phyloP scores from a whole-genome alignment of 1,140 invertebrate species.

The Drosophila malerkotliana region DNA sequence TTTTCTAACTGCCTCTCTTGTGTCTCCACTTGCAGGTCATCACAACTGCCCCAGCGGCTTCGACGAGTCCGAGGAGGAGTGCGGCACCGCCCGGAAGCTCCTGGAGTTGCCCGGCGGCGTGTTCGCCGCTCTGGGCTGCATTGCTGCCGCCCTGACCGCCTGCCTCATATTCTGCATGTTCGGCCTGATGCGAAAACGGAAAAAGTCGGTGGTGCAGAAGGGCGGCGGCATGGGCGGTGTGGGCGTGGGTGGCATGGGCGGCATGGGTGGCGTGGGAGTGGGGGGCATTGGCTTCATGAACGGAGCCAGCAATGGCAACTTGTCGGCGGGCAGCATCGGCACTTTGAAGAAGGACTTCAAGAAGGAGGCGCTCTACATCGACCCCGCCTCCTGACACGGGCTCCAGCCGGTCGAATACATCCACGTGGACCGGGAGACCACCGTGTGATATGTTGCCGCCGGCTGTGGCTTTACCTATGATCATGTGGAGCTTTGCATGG shows the following conservation, averaged over 20 bases:
- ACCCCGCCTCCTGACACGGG: conserved; percentile 91
- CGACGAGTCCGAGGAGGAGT: conserved; percentile 90
- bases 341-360: conserved; percentile 83
- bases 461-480: conserved; percentile 67
- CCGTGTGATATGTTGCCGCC: conserved; percentile 87
- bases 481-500: conserved; percentile 65
- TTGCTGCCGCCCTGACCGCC: conserved; percentile 85
- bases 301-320: conserved; percentile 67
- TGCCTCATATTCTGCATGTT: conserved; percentile 86
- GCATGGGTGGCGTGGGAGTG: conserved; percentile 67
- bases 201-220: conserved; percentile 85
- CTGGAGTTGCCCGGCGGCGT: conserved; percentile 85
- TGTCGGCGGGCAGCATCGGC: conserved; percentile 77
- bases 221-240: conserved; percentile 76
- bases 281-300: conserved; percentile 84
- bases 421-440: conserved; percentile 94
- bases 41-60: conserved; percentile 93
- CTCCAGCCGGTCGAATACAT: conserved; percentile 94
- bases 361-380: conserved; percentile 86
- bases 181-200: conserved; percentile 85
- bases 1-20: conserved; percentile 15
- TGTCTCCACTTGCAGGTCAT: conserved; percentile 63
- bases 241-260: conserved; percentile 73
- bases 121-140: conserved; percentile 85
- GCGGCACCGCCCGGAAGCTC: conserved; percentile 86